Evolutionary conservation across 2,113 vertebrate species (phyloP), one percentile per base, ranked within the genome.

Genomic region (Centropus bengalensis): DNA sequence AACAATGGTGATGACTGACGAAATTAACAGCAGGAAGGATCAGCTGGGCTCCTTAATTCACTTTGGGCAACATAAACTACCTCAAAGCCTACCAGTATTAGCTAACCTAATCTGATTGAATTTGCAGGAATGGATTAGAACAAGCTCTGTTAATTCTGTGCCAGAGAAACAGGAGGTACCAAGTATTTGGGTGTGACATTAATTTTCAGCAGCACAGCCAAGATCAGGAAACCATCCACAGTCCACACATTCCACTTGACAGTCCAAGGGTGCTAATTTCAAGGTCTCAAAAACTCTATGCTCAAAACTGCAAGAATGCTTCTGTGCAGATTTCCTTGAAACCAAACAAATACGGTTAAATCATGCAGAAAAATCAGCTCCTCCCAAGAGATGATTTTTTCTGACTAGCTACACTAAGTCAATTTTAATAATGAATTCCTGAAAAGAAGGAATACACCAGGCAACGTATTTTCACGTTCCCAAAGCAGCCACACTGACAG

Each of bases 361-460:
- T 71, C 33, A 89, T 76, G 63, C 79, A 86, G 52, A 75, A 96
- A 84, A 85, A 82, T 15, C 1, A 1, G 26, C 75, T 64, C 86
- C 66, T 84, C 21, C 23, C 49, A n/a, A 88, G 86, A 94, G 14
- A 68, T 4, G 78, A 82, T 64, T 42, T 62, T 78, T 55, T 89
- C 67, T 73, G 18, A 47, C 18, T 55, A 91, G 78, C 71, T 76
- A 58, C 58, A 85, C 54, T 81, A 96, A 76, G 44, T 81, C 71
- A 89, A 67, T 89, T 89, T 79, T 58, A 89, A 88, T 42, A 96
- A 82, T 76, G 24, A 86, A n/a, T 96, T 90, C 55, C 82, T 82
- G 38, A 32, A 87, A 94, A 86, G 71, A 66, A 60, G 22, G 21
- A 83, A 91, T 91, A 82, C 16, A 92, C 26, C 51, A 94, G 78